Base-by-base conservation (phyloP, 1,140 invertebrate species). In the Lepidurus packardi region DNA sequence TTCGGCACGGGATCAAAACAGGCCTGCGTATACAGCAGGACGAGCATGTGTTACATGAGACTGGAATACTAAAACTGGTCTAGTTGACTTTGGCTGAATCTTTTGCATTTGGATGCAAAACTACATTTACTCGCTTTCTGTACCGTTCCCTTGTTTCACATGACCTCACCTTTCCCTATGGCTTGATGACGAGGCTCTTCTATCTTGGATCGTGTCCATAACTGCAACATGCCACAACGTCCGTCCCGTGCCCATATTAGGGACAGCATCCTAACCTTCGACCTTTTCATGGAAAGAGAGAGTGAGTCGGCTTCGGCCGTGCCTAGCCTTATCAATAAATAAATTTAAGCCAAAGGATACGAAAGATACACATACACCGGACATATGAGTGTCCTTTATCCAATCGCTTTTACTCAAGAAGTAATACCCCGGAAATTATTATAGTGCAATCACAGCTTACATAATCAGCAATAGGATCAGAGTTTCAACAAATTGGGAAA, bases 231-330 rank as follows among this genome's bases (percentile, higher is more conserved):
- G 53, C 53, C 53, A 13, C 53, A 65, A 65, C 53, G 53, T 65
- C 53, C 53, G 53, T 65, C 21, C 53, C 53, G 16, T 65, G 53
- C 53, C 53, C 53, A 65, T 65, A n/a, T 65, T 65, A 65, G 53
- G 53, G 53, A 65, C 53, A 65, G 53, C 53, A 65, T 65, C 53
- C 53, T 21, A 21, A 65, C 53, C 53, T 65, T 65, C 53, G 53
- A 65, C 53, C 53, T 65, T 65, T 65, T 65, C 53, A 65, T 65
- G 53, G 53, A 65, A 65, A 65, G 53, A 65, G 53, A 65, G 53
- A 65, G 53, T 65, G 53, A 65, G 53, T 65, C 53, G 8, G 53
- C 53, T 21, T 65, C 53, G 8, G n/a, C 53, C 53, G 16, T n/a
- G 21, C 53, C 53, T 8, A 65, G 53, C 16, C 53, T 65, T 7